phyloP scores from a whole-genome alignment of 2,888 invertebrate genomes.

The Halictus quadricinctus region DNA sequence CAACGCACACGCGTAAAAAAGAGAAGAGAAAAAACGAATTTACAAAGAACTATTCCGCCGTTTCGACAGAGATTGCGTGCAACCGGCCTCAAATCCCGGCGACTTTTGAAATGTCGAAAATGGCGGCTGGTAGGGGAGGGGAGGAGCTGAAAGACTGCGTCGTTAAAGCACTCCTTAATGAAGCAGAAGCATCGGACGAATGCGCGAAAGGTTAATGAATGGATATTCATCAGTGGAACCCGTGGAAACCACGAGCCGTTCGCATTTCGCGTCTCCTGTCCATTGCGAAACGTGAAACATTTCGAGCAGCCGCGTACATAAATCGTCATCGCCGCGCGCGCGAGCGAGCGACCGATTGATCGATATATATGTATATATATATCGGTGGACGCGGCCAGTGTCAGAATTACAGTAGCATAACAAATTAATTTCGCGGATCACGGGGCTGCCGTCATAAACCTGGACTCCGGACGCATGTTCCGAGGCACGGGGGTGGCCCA shows the following conservation, averaged over 20 bases:
- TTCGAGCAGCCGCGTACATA: conserved; percentile 37
- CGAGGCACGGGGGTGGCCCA: background rate
- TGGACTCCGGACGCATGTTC: conserved; percentile 15
- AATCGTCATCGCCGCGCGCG: conserved; percentile 44
- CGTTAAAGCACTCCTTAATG: conserved; percentile 32
- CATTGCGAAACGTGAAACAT: conserved; percentile 31
- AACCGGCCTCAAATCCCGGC: conserved; percentile 8
- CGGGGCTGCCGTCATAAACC: conserved; percentile 12
- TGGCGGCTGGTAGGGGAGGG: background rate
- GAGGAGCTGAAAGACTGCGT: conserved; percentile 20
- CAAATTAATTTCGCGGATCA: conserved; percentile 46
- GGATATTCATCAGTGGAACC: conserved; percentile 40
- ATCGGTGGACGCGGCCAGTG: conserved; percentile 1
- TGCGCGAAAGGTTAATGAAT: conserved; percentile 51
- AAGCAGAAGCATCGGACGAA: conserved; percentile 28
- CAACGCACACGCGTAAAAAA: background rate
- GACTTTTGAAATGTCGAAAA: conserved; percentile 25
- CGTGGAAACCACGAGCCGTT: conserved; percentile 39
- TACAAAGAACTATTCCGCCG: background rate
- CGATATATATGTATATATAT: conserved; percentile 23
- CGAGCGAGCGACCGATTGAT: conserved; percentile 34
- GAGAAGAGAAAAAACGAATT: background rate
- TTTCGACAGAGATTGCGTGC: background rate
- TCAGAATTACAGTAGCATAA: conserved; percentile 40
- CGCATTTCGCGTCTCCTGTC: conserved; percentile 5